These are phyloP conservation scores for Anguilla rostrata DNA, from an alignment of 2,113 vertebrate species.

Conservation along the genomic window DNA sequence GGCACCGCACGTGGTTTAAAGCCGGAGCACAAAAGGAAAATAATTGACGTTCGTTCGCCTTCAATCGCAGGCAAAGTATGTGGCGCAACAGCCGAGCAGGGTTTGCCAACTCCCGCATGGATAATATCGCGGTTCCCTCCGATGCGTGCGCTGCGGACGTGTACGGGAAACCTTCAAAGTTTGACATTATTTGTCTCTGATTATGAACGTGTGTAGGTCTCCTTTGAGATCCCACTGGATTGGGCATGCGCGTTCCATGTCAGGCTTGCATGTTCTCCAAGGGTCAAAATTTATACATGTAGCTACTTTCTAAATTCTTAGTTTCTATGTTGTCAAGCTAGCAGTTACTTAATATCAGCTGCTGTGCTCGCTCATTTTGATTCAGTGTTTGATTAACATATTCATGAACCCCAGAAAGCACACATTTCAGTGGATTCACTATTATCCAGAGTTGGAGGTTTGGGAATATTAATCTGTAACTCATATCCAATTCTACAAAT, in stretches of 20 bases:
- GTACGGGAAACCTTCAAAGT: not conserved
- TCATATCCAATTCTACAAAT: no score
- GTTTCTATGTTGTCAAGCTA: not conserved
- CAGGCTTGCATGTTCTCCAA: not conserved
- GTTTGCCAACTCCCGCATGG: not conserved
- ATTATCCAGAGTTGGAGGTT: not conserved
- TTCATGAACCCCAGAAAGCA: not conserved
- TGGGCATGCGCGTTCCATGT: not conserved
- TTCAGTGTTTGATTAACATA: not conserved
- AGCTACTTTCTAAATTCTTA: no score
- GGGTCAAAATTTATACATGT: no score
- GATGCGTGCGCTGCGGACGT: not conserved
- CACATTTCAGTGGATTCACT: not conserved
- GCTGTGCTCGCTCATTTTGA: not conserved
- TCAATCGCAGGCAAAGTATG: conserved; percentile 63
- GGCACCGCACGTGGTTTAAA: conserved; percentile 42
- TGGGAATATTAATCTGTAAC: no score
- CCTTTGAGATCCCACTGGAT: not conserved
- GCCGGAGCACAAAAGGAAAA: conserved; percentile 56
- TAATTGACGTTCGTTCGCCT: conserved; percentile 67
- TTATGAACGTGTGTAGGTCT: not conserved
- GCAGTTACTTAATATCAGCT: not conserved
- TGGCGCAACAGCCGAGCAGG: conserved; percentile 55
- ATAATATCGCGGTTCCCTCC: conserved; percentile 50
- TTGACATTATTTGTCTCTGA: not conserved